Evolutionary conservation across 1,140 invertebrate genomes (phyloP), one percentile per base, ranked within the genome.

Genomic region (Idris sp.): DNA sequence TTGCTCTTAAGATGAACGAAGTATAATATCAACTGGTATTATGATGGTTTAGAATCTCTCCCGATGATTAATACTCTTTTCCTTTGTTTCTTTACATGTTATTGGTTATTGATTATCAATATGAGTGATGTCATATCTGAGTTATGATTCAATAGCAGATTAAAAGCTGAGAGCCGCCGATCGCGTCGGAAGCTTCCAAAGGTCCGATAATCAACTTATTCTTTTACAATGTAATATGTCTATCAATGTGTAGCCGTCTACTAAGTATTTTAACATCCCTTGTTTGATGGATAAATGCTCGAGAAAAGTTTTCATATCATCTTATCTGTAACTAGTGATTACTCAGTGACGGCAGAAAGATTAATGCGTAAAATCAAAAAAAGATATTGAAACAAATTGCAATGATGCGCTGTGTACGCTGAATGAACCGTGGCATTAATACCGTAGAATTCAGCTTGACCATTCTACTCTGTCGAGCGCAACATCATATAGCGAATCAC

Each of bases 301-400:
- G 67, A 35, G 61, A 61, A 51, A 59, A 67, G 69, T 78, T 67
- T 69, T 61, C 68, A 78, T 78, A 78, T 78, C 76, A 53, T 62
- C 62, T 76, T 78, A 78, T 78, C 76, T 58, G 16, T 25, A 46
- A 58, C 64, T 62, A 76, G 76, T 76, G 76, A 76, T 78, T 78
- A 78, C 74, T 73, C 73, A 59, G 68, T 67, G 74, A 78, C 74
- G 51, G 59, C 19, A 75, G 22, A 26, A 78, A 78, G 76, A 78
- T 78, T 78, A 78, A 78, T 71, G 74, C 69, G 56, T 22, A 2
- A 18, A 54, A 43, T 33, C 35, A n/a, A n/a, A n/a, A n/a, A n/a
- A n/a, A n/a, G n/a, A n/a, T n/a, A n/a, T n/a, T n/a, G n/a, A n/a
- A n/a, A n/a, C n/a, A n/a, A n/a, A n/a, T n/a, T n/a, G n/a, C n/a